Evolutionary conservation across 2,797 vertebrate genomes (phyloP), one percentile per base, ranked within the genome.

Genomic region (Phoxinus dragarum): DNA sequence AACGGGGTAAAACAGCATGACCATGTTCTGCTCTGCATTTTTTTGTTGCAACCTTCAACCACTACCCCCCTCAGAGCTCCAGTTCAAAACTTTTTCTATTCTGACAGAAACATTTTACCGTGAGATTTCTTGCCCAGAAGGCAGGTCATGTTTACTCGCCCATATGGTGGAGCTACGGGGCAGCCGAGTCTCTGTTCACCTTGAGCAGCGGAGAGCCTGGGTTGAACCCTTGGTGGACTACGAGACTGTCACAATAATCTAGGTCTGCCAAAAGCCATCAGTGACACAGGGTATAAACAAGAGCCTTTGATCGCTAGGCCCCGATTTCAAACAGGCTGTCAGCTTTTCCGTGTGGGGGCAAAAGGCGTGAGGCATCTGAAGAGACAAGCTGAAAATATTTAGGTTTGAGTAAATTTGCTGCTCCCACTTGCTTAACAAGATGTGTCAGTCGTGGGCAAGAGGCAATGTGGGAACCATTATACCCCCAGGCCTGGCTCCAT

Each of bases 291-390:
- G 90, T 87, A 92, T 92, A 94, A 94, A 93, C 91, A 92, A 92
- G 76, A 80, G 89, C 40, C 94, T 96, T 95, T 95, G 95, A 96
- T 95, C 93, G 93, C 84, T 2, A 36, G 87, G 90, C 88, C 89
- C 87, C 89, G 90, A 91, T 93, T 93, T 92, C 91, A 90, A 93
- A 92, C 92, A 90, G 91, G 61, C 94, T 89, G 92, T 93, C 91
- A 92, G 92, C 89, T 91, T 86, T 91, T 89, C 90, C 89, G 88
- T 84, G 88, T 90, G 90, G 92, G 86, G 92, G 90, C 88, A 86
- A 89, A 49, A 90, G 89, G 86, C 91, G 86, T 89, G 85, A 89
- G 86, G 91, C 91, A 91, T 92, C 91, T 91, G 90, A 92, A 91
- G 91, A 91, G 91, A 93, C 89, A 92, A 89, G 91, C 91, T 72